A percentile compares a stretch with the other conserved stretches of the same genome.
phyloP scores from a whole-genome alignment of 2,888 invertebrate species.

The Hoplodrina blanda region DNA sequence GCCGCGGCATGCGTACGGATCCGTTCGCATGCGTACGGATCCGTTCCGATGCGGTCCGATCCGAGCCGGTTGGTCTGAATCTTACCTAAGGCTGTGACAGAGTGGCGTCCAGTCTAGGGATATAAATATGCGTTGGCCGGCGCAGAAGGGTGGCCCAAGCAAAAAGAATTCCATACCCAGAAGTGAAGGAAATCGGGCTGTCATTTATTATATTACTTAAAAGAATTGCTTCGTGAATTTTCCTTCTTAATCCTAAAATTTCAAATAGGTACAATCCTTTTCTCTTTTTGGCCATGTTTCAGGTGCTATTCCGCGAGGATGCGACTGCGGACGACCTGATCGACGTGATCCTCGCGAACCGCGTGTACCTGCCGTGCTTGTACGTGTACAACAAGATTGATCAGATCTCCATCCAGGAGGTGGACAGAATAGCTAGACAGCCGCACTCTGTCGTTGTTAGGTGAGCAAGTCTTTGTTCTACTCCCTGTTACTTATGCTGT shows the following conservation, averaged over 20 bases:
- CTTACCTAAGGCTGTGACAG: too few species aligned
- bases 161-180: too few species aligned
- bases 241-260: not conserved
- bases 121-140: too few species aligned
- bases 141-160: too few species aligned
- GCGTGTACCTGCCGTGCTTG: slow-evolving; percentile 98
- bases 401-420: slow-evolving; percentile 99
- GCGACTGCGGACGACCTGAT: slow-evolving; percentile 98
- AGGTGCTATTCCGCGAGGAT: slow-evolving; percentile 98
- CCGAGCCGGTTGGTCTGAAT: too few species aligned
- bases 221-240: too few species aligned
- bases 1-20: too few species aligned
- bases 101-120: too few species aligned
- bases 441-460: slow-evolving; percentile 97
- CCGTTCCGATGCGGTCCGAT: too few species aligned
- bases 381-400: slow-evolving; percentile 99
- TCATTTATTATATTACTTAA: too few species aligned
- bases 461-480: slow-evolving; percentile 79
- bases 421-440: slow-evolving; percentile 97
- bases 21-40: too few species aligned
- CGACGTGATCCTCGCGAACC: slow-evolving; percentile 98
- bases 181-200: too few species aligned
- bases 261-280: not conserved
- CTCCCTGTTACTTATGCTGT: not conserved
- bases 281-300: not conserved